Evolutionary conservation across 2,797 vertebrate genomes (phyloP), one percentile per base, ranked within the genome.

Genomic region (Diceros bicornis): DNA sequence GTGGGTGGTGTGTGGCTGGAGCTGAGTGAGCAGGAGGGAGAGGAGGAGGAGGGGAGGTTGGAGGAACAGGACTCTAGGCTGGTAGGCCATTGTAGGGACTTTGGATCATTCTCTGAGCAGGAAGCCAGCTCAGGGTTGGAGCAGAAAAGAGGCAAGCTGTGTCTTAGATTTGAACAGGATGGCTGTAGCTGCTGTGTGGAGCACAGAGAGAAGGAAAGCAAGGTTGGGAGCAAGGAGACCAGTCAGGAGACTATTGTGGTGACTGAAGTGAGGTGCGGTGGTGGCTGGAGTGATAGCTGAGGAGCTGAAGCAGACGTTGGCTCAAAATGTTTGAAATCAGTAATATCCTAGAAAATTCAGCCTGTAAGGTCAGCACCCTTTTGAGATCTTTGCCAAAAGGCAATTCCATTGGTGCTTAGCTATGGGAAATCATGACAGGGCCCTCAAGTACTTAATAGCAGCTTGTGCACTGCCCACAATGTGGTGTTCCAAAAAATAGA

Each of bases 271-370:
- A 79, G 57, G 34, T 52, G 29, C 12, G 29, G 29, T 52, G 37
- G 47, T 74, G 50, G 27, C 55, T 57, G 71, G 74, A 55, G 47
- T 20, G 59, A 69, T n/a, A 75, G 27, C 74, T 44, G 20, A 87
- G 71, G 27, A 79, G 25, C 32, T 71, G 41, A n/a, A 50, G 27
- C 62, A 20, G n/a, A 50, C 20, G 20, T 47, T 44, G 75, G 47
- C 61, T 84, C 79, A 75, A 74, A 88, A 89, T 52, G 23, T 84
- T 92, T 59, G 47, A 81, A 89, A 78, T 82, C 11, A 78, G 55
- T 57, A 85, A 61, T 55, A 88, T 85, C 75, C 21, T 88, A 82
- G 84, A 64, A 94, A 97, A 68, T 44, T 8, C n/a, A 89, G 29
- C n/a, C 59, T 47, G 14, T 50, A 61, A 91, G 59, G n/a, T 62